Conservation (phyloP, 2,888 invertebrate species). For the Drosophila stalkeri region DNA sequence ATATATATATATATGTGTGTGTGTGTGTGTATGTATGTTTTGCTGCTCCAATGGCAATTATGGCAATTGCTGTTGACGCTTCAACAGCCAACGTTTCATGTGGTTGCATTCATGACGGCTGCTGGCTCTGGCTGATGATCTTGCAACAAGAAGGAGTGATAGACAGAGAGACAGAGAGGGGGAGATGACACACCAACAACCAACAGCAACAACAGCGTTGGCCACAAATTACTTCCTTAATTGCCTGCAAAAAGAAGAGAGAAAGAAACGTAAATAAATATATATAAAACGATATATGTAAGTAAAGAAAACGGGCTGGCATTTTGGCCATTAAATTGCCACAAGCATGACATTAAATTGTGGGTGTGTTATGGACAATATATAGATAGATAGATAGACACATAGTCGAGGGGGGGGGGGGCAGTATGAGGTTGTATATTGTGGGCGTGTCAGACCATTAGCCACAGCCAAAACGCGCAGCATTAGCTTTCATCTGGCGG, state of each 20-base stretch:
- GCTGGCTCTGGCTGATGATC: slow-evolving; percentile 57
- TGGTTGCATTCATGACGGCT: slow-evolving; percentile 74
- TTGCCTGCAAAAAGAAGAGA: slow-evolving; percentile 70
- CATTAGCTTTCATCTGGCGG: slow-evolving; percentile 62
- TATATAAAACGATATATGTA: slow-evolving; percentile 17
- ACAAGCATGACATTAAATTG: slow-evolving; percentile 48
- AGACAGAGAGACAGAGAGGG: not conserved
- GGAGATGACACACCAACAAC: slow-evolving; percentile 40
- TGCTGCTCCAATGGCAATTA: slow-evolving; percentile 76
- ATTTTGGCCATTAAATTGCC: slow-evolving; percentile 51
- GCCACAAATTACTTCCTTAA: slow-evolving; percentile 80
- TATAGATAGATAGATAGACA: not conserved
- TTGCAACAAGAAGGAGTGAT: slow-evolving; percentile 39
- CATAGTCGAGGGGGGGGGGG: not conserved
- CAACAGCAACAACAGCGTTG: slow-evolving; percentile 36
- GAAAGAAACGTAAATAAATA: slow-evolving; percentile 24
- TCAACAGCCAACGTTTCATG: slow-evolving; percentile 75
- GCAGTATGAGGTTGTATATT: not conserved
- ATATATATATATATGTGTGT: slow-evolving; percentile 21
- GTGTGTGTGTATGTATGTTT: slow-evolving; percentile 43
- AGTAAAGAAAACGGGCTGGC: slow-evolving; percentile 46
- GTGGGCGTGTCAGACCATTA: slow-evolving; percentile 47
- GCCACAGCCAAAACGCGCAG: slow-evolving; percentile 50
- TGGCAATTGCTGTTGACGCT: slow-evolving; percentile 80
- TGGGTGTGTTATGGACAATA: slow-evolving; percentile 43